Conservation (phyloP, 2,113 vertebrate species). For the Nibea coibor region DNA sequence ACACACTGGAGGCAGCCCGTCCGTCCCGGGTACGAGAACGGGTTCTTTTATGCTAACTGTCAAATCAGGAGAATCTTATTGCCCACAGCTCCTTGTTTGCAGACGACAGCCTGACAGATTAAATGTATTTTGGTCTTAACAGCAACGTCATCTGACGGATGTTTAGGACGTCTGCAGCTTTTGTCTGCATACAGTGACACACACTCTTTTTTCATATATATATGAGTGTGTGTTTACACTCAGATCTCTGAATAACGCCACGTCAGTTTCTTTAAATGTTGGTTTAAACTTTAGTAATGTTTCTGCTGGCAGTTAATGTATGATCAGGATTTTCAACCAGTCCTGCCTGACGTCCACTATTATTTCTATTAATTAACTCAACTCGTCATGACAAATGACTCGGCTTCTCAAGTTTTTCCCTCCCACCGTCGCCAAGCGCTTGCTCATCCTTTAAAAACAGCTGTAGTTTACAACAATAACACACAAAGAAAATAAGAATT, state of each 20-base stretch:
- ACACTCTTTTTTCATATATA: no score
- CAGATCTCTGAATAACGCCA: background rate
- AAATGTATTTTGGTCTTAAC: conserved; percentile 35
- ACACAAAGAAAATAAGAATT: no score
- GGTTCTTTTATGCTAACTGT: conserved; percentile 26
- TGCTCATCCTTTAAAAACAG: no score
- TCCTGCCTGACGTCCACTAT: no score
- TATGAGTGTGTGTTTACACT: background rate
- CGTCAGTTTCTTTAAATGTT: background rate
- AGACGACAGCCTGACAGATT: conserved; percentile 29
- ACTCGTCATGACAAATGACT: no score
- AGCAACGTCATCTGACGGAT: background rate
- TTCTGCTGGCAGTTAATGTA: no score
- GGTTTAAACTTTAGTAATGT: background rate
- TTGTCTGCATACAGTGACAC: background rate
- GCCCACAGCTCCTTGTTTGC: conserved; percentile 34
- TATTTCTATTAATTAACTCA: no score
- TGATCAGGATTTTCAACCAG: no score
- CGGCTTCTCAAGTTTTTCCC: no score
- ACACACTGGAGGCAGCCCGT: background rate
- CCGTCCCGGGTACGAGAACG: background rate
- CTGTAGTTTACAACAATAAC: no score
- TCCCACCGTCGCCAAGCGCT: no score
- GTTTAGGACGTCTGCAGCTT: conserved; percentile 10
- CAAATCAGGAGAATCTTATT: conserved; percentile 29